Percentiles rank a stretch among this genome's conserved stretches.
Evolutionary conservation across 2,888 invertebrate species (phyloP).

Genomic region (Oscheius onirici): DNA sequence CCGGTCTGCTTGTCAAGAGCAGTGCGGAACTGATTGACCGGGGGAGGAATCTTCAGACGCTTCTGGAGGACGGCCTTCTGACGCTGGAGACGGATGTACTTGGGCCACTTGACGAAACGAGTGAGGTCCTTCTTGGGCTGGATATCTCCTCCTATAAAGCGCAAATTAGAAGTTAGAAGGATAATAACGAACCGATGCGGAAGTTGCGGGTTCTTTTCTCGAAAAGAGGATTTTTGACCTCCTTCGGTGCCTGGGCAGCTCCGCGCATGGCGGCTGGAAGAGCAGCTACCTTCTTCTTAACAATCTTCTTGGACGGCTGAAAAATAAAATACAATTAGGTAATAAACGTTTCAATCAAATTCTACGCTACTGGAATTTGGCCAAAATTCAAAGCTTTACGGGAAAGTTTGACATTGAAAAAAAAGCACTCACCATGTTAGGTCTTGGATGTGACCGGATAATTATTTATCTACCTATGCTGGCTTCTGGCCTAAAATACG

Average conservation of each 20-base stretch:
- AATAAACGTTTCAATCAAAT: too few relatives aligned
- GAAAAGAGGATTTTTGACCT: slow-evolving; percentile 85
- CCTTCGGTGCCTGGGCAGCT: slow-evolving; percentile 85
- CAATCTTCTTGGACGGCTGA: slow-evolving; percentile 69
- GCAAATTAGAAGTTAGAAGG: too few relatives aligned
- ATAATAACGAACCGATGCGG: slow-evolving; percentile 90
- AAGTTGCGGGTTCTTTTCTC: slow-evolving; percentile 97
- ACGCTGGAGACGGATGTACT: slow-evolving; percentile 96
- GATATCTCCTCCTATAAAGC: slow-evolving; percentile 87
- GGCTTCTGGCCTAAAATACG: neutral
- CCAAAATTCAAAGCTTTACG: too few relatives aligned
- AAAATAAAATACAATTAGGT: too few relatives aligned
- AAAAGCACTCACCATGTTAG: slow-evolving; percentile 19
- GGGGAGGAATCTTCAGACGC: slow-evolving; percentile 96
- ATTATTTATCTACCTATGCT: neutral
- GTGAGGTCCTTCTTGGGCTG: slow-evolving; percentile 97
- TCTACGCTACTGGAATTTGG: too few relatives aligned
- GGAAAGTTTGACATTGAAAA: too few relatives aligned
- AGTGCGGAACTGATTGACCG: slow-evolving; percentile 96
- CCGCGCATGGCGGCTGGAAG: slow-evolving; percentile 84
- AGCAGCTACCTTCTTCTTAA: slow-evolving; percentile 85
- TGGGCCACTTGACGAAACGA: slow-evolving; percentile 98
- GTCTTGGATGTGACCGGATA: slow-evolving; percentile 7
- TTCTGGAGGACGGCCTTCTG: slow-evolving; percentile 94
- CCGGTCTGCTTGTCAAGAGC: slow-evolving; percentile 96